These are phyloP conservation scores for Oxygymnocypris stewartii DNA, from an alignment of 2,113 vertebrate species.

Conservation along the genomic window DNA sequence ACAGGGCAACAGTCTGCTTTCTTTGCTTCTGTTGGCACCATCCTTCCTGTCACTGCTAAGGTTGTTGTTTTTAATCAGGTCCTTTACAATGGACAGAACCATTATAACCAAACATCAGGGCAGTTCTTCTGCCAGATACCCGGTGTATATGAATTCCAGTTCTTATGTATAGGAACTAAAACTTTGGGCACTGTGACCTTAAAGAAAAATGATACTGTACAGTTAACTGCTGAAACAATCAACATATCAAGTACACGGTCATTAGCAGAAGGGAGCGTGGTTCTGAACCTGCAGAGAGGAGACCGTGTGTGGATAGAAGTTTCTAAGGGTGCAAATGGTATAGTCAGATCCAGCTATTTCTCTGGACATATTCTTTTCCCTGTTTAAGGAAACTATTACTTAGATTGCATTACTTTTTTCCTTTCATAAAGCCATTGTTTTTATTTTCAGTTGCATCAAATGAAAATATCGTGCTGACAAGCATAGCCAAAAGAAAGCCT, in stretches of 20 bases:
- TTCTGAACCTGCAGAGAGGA: conserved; percentile 37
- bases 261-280: conserved; percentile 28
- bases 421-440: not conserved
- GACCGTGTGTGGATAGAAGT: conserved; percentile 51
- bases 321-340: not conserved
- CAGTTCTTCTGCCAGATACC: conserved; percentile 44
- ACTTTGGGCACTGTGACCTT: conserved; percentile 37
- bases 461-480: not conserved
- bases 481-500: not conserved
- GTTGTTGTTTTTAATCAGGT: conserved; percentile 36
- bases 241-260: not conserved
- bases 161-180: conserved; percentile 40
- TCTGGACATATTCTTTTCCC: conserved; percentile 51
- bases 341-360: conserved; percentile 53
- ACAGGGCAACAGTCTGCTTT: conserved; percentile 53
- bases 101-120: conserved; percentile 45
- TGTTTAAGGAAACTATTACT: not conserved
- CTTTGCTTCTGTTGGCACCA: conserved; percentile 36
- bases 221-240: conserved; percentile 2
- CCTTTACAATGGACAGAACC: conserved; percentile 56
- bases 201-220: not conserved
- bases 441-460: not conserved
- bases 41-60: not conserved
- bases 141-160: conserved; percentile 57
- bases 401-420: not conserved